Base-by-base conservation (phyloP, 2,888 invertebrate species). In the Agrilus mali region DNA sequence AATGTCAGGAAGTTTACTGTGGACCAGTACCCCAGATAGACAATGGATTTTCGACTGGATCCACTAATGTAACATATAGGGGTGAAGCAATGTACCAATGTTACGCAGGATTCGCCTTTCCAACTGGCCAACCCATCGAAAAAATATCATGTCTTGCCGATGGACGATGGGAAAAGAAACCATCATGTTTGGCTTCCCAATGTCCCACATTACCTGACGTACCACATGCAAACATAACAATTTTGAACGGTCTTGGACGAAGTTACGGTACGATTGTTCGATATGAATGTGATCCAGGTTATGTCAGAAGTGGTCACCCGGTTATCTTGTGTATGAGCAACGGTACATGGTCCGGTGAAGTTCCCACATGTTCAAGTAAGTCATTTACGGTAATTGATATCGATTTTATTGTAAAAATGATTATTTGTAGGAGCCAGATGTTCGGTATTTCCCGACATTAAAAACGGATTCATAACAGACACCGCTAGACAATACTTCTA, bases 1-100 rank as follows among this genome's bases (percentile, higher is more conserved):
- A 83, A 64, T 93, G 93, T 64, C 93, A 93, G 78, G 90, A 90
- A 80, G 90, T 90, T 16, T 96, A 95, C 64, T 96, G 96, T 65
- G 94, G 94, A 43, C 94, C 95, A 17, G 95, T 96, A 38, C 95
- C 95, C 43, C 96, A 96, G 74, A 96, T 96, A 50, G 90, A 93
- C 60, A 96, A 95, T 64, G 95, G 95, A 38, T 95, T 94, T 67
- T 94, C 94, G 3, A 92, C 92, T 61, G 90, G 89, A 38, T 92
- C 95, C 0, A 86, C 92, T 4, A 95, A 95, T 65, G 95, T 96
- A 7, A 95, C 94, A 1, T 96, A 89, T 61, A 78, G 82, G 48
- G 95, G 94, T 32, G 75, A 89, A 51, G 94, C 94, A 43, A 92
- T 89, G 64, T 96, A 95, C 64, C 93, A 94, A 61, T 96, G 95